phyloP scores from a whole-genome alignment of 2,888 invertebrate genomes.

The Chaitophorus viminalis region DNA sequence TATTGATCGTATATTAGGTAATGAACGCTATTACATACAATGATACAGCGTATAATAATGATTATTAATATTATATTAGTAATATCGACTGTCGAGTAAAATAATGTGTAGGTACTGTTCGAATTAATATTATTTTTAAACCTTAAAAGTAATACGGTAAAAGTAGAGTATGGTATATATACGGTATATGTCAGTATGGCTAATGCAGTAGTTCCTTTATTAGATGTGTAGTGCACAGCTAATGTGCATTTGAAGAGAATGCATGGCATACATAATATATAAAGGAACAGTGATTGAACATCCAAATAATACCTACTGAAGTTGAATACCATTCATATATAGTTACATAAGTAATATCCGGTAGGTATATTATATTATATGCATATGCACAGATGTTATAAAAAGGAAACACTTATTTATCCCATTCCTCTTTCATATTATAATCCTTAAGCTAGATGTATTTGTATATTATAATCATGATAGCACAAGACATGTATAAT shows the following conservation, averaged over 20 bases:
- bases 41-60: too few species aligned
- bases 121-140: neutral
- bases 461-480: neutral
- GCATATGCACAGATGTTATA: neutral
- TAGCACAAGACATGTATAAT: neutral
- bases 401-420: slow-evolving; percentile 6
- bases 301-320: slow-evolving; percentile 1
- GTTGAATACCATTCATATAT: neutral
- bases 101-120: neutral
- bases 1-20: too few species aligned
- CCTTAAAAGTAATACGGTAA: neutral
- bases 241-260: neutral
- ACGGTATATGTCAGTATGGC: neutral
- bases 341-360: slow-evolving; percentile 29
- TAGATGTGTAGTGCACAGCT: neutral
- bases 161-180: neutral
- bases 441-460: neutral
- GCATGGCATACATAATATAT: neutral
- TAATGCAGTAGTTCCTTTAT: neutral
- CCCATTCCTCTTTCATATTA: neutral
- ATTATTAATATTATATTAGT: too few species aligned
- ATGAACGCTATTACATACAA: too few species aligned
- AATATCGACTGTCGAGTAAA: neutral
- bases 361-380: neutral
- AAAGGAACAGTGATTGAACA: neutral